A percentile compares a stretch with the other conserved stretches of the same genome.
phyloP scores from a whole-genome alignment of 2,797 vertebrate genomes.

The Miichthys miiuy region DNA sequence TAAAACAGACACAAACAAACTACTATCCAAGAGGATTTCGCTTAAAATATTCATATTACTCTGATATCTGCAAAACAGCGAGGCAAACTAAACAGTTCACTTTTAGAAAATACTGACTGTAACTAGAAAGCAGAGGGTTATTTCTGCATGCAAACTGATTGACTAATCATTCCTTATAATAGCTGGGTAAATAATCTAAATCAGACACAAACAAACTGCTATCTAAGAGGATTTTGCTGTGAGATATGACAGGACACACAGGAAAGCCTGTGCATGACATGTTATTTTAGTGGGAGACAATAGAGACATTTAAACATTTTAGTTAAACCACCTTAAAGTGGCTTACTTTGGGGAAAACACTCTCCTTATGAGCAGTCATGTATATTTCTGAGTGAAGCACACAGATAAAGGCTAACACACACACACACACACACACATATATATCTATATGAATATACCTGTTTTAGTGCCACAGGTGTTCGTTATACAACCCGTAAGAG shows the following conservation, averaged over 20 bases:
- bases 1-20: neutral
- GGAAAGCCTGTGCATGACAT: neutral
- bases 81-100: no score
- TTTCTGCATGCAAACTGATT: no score
- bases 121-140: no score
- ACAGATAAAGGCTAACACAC: neutral
- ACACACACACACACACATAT: neutral
- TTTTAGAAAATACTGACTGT: no score
- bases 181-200: no score
- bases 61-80: no score
- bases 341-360: slow-evolving; percentile 23
- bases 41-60: no score
- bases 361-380: slow-evolving; percentile 38
- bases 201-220: no score
- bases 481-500: slow-evolving; percentile 77
- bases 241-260: neutral
- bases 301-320: neutral
- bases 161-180: no score
- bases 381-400: slow-evolving; percentile 53
- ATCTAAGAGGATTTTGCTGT: slow-evolving; percentile 7
- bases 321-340: slow-evolving; percentile 5
- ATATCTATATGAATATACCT: slow-evolving; percentile 18
- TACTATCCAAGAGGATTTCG: neutral
- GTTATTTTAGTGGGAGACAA: neutral
- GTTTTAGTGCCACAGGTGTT: slow-evolving; percentile 78